Evolutionary conservation across 2,797 vertebrate species (phyloP).

Genomic region (Calcarius lapponicus): DNA sequence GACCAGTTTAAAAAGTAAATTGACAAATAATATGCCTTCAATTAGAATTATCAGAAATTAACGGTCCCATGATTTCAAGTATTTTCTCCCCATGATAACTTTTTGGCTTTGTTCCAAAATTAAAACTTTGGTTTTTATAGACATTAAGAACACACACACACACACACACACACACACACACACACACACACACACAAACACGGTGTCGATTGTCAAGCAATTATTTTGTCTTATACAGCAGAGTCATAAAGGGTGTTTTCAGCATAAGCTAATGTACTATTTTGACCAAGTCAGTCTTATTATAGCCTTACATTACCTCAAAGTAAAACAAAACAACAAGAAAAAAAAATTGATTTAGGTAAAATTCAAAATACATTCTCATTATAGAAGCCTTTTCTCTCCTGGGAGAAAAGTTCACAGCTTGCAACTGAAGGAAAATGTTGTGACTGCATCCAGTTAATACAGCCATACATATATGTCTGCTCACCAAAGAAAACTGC

Average conservation of each 20-base stretch:
- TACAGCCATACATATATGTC: neutral
- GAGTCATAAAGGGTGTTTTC: neutral
- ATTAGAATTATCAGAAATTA: neutral
- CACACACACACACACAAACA: neutral
- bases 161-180: no score
- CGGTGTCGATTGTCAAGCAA: neutral
- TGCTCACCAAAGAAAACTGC: conserved; percentile 18
- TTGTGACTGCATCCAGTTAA: neutral
- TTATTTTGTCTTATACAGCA: neutral
- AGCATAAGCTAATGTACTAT: neutral
- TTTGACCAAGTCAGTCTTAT: neutral
- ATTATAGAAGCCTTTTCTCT: neutral
- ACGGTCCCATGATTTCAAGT: neutral
- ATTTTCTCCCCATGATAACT: neutral
- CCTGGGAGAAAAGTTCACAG: neutral
- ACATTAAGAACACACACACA: neutral
- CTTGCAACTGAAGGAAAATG: conserved; percentile 1
- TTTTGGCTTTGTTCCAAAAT: neutral
- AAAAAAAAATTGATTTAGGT: neutral
- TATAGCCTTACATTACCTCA: neutral
- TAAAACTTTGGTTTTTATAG: neutral
- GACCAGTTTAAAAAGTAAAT: conserved; percentile 27
- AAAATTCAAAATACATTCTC: neutral
- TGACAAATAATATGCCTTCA: neutral
- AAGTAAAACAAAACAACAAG: neutral